These are phyloP conservation scores for Leucozona laternaria DNA, from an alignment of 2,888 invertebrate species.

Conservation along the genomic window DNA sequence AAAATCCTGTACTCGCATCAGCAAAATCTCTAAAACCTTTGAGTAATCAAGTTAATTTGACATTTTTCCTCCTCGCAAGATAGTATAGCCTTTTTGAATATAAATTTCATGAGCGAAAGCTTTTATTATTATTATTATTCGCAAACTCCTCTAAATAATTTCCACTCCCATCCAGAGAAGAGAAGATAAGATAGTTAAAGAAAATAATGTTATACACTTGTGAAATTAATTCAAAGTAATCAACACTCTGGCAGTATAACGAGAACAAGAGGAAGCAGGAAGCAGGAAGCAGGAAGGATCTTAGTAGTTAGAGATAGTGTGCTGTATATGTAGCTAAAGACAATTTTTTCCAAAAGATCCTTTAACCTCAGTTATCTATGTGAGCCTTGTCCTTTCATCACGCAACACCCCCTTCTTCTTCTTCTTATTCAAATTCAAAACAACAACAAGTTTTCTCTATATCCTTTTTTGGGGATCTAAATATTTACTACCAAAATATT, in stretches of 20 bases:
- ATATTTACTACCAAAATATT: conserved; percentile 13
- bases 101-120: not conserved
- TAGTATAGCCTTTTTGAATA: not conserved
- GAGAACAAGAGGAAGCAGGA: not conserved
- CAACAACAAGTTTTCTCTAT: not conserved
- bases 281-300: too few relatives aligned
- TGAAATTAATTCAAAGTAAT: conserved; percentile 21
- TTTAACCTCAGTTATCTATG: not conserved
- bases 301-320: not conserved
- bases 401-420: not conserved
- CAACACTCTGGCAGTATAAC: not conserved
- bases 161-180: not conserved
- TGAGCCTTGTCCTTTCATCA: not conserved
- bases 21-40: not conserved
- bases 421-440: conserved; percentile 13
- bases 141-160: not conserved
- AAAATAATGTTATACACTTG: conserved; percentile 15
- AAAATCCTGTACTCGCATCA: not conserved
- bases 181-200: conserved; percentile 9
- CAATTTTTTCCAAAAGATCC: not conserved
- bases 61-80: not conserved
- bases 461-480: not conserved
- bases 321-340: not conserved
- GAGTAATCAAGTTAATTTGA: conserved; percentile 15
- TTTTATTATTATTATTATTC: not conserved